Base-by-base conservation (phyloP, 2,113 vertebrate genomes). In the Actenoides lindsayi region DNA sequence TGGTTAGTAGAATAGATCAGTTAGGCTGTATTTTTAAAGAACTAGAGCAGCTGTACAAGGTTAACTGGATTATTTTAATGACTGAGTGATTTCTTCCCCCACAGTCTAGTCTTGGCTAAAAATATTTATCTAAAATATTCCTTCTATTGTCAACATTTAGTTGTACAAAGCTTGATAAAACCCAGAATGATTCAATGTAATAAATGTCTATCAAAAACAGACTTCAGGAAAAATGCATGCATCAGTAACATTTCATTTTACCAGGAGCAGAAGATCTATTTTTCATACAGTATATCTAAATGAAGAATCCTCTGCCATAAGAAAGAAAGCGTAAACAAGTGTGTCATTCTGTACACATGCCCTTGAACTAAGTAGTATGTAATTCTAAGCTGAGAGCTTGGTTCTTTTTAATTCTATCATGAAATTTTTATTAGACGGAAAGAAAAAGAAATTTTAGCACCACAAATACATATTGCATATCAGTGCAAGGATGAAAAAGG, bases 171-270 rank as follows among this genome's bases (percentile, higher is more conserved):
- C 78, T 67, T 73, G 69, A 87, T 83, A 53, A 93, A 96, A 93
- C 18, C 0, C 24, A 16, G 37, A 88, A 46, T 71, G 79, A 77
- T 81, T 91, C 23, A 53, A n/a, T 83, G 59, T 75, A 94, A 79
- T 91, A 79, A 48, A 94, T 69, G 76, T 78, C 94, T 94, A 82
- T 97, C 84, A 94, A 69, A 92, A 97, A 80, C 46, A 88, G 87
- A 76, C 81, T 83, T 77, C 51, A 91, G 74, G 87, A 96, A 94
- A 96, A 96, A 94, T 90, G 60, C 81, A 89, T 84, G 84, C 89
- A 88, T 95, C 84, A 65, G 84, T 96, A 83, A 60, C 57, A 60
- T 85, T 94, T 91, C 81, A 96, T 94, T 95, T 95, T 88, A 86
- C 87, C 65, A 37, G 71, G 51, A 95, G 75, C 92, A 68, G 70